Base-by-base conservation (phyloP, 2,113 vertebrate species). In the Forbesichthys papilliferus region DNA sequence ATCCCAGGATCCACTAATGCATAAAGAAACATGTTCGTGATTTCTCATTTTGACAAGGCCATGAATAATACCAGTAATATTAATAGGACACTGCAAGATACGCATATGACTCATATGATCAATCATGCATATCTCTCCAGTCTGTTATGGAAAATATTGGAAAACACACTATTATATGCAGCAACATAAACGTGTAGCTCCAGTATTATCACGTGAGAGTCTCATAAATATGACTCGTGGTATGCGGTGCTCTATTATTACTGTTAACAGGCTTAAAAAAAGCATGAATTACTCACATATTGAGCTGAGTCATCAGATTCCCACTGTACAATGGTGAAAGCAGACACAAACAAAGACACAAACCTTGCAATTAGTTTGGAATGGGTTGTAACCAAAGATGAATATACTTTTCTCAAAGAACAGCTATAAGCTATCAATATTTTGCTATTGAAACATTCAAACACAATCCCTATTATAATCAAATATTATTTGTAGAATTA, bases 231-330 rank as follows among this genome's bases (percentile, higher is more conserved):
- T 79, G 65, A 79, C 57, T 79, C 48, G 18, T 42, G 48, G 27
- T 73, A 46, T 63, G 16, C 13, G 11, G 46, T 36, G 18, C 60
- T 67, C 65, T 65, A 67, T 73, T 27, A 70, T 60, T 51, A 27
- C 46, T 54, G 34, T 18, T 42, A 66, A 65, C 16, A 70, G 9
- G n/a, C 7, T 53, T 18, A 52, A 3, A 80, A 75, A 11, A 73
- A 63, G 73, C 11, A 73, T 53, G 60, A 78, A 87, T 81, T 95
- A 98, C 97, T 99, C 92, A 99, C 97, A 92, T 98, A 95, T 95
- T 96, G 93, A 85, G 94, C 75, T 86, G 95, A 92, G 91, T 98
- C 95, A 93, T 95, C 94, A 86, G 93, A 92, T 94, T 94, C 95
- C 96, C 96, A 96, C 95, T 97, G 91, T 90, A 64, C 3, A 18